Base-by-base conservation (phyloP, 2,113 vertebrate genomes). In the Coturnix japonica region DNA sequence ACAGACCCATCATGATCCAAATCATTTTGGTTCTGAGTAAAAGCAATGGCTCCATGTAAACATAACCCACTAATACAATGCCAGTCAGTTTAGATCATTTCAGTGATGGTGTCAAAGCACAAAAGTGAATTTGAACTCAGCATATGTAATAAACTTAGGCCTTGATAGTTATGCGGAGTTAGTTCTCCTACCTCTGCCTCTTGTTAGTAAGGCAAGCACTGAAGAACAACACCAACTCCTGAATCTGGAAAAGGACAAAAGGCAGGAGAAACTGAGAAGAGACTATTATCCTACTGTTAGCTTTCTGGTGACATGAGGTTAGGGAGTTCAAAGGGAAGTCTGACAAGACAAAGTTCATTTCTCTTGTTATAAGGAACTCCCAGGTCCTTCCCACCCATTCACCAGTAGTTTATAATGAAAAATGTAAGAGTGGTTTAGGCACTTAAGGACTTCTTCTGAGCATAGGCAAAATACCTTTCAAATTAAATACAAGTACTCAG, bases 381-480 rank as follows among this genome's bases (percentile, higher is more conserved):
- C 75, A 85, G 3, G 17, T 75, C 35, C 35, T 66, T 87, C 66
- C 33, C 72, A 64, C 53, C 74, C 63, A 33, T 77, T 71, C 77
- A 81, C 71, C 70, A 76, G 71, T 30, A 56, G 43, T 61, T 81
- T 56, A 39, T 49, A 89, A 90, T 43, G 81, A 93, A 91, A 94
- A 81, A 64, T 78, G 28, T 83, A 72, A 39, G 59, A 80, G 67
- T 33, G 66, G 49, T 87, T 85, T 59, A 65, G 84, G 54, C 74
- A 92, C 93, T 95, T 89, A 61, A 88, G 85, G 59, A 51, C 21
- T 49, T 53, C 67, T 90, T 78, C 53, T 61, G 81, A 95, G 59
- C n/a, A 41, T 44, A 92, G 79, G 70, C 63, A 95, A 96, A 96
- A 95, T 82, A 79, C 75, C 73, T 90, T 94, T 94, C 81, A 46